Evolutionary conservation across 1,140 invertebrate species (phyloP), one percentile per base, ranked within the genome.

Genomic region (Macrobrachium nipponense): DNA sequence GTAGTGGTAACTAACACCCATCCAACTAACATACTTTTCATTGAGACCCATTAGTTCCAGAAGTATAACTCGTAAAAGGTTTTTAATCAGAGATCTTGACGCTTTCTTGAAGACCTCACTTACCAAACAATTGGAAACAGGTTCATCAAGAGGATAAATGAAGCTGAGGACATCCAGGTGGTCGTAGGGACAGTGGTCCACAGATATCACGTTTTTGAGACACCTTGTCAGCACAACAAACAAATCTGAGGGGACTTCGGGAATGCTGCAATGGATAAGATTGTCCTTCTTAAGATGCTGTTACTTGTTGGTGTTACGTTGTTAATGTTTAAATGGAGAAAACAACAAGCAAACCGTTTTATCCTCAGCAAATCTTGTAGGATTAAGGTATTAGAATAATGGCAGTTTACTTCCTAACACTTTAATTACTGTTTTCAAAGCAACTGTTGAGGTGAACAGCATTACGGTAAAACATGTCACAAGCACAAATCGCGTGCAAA

Each of bases 171-270:
- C 23, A 44, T 86, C 83, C 23, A 86, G 83, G 0, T 70, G 11
- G 5, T 62, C 23, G 12, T 20, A 23, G 3, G 43, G 36, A 27
- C 83, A 86, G 23, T n/a, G 17, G n/a, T n/a, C n/a, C 23, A 86
- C 59, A 20, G 82, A 58, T 64, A 27, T 17, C 61, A 43, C 77
- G 7, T 20, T 18, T 20, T 44, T 20, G 64, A 64, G 20, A 44
- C 87, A 88, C 20, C 82, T 77, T 17, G 87, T 88, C 59, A 88
- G n/a, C 43, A 88, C 79, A 6, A 78, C 82, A 76, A 83, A 88
- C 76, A 88, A 27, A 27, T 84, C 76, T 7, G 87, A 84, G 12
- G 87, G 87, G 10, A 66, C 70, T n/a, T 80, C 51, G 17, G 79
- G 82, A 12, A 43, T 82, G n/a, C 58, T 82, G 80, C 17, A 11